phyloP scores from a whole-genome alignment of 2,797 vertebrate genomes.

The Artibeus jamaicensis region DNA sequence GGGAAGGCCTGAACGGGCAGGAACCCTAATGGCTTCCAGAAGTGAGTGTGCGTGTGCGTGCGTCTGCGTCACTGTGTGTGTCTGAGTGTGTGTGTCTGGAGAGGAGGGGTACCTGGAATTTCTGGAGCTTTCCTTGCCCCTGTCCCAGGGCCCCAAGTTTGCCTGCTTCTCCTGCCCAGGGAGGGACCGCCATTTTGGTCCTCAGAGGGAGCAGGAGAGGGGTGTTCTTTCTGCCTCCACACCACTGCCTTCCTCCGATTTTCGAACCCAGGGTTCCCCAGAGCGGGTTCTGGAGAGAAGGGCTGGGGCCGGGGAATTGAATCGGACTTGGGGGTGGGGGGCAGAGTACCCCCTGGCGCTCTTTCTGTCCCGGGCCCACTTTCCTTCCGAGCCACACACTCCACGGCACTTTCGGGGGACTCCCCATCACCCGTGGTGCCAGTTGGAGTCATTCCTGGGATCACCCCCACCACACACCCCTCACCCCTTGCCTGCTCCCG shows the following conservation, averaged over 20 bases:
- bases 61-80: slow-evolving; percentile 57
- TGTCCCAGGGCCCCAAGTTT: slow-evolving; percentile 32
- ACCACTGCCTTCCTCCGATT: background rate
- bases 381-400: background rate
- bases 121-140: slow-evolving; percentile 49
- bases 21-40: slow-evolving; percentile 86
- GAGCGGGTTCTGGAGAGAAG: background rate
- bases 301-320: background rate
- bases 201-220: slow-evolving; percentile 5
- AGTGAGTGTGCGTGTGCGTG: slow-evolving; percentile 72
- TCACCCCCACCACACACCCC: slow-evolving; percentile 41
- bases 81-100: slow-evolving; percentile 54
- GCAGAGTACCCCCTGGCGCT: background rate
- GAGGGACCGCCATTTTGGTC: slow-evolving; percentile 41
- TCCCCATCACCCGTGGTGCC: slow-evolving; percentile 64
- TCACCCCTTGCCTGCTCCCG: slow-evolving; percentile 9
- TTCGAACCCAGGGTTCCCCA: background rate
- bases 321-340: background rate
- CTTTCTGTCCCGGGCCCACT: background rate
- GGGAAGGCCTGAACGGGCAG: slow-evolving; percentile 75
- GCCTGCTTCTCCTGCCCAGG: slow-evolving; percentile 37
- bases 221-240: background rate
- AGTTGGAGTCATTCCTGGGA: slow-evolving; percentile 67
- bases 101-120: slow-evolving; percentile 46
- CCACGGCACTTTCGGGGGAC: slow-evolving; percentile 50